Base-by-base conservation (phyloP, 2,113 vertebrate genomes). In the Shinisaurus crocodilurus region DNA sequence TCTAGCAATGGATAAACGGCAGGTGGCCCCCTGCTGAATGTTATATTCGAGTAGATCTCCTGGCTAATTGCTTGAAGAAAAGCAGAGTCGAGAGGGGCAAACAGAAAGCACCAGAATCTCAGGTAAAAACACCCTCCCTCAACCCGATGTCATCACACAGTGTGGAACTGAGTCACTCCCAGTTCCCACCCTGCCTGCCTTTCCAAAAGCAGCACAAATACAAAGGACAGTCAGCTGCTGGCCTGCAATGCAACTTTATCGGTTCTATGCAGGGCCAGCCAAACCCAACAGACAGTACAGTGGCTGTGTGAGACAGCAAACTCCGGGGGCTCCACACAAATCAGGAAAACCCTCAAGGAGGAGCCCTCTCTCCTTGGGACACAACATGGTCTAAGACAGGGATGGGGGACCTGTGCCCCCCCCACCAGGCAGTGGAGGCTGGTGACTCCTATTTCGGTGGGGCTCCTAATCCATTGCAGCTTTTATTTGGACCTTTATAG, bases 31-130 rank as follows among this genome's bases (percentile, higher is more conserved):
- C 29, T 74, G 70, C n/a, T 82, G 88, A 76, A 89, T 90, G 32
- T 82, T 91, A 76, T 88, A 81, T 79, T 86, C 84, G 48, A 93
- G 60, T 82, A 45, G 77, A 45, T 86, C 87, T 92, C 80, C 34
- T 2, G 75, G 82, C 76, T 82, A 93, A 94, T 89, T 92, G 77
- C 85, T 92, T 7, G 63, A 85, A 34, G 72, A 45, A 93, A 92
- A n/a, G 77, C 40, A 69, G 18, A 85, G 37, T 91, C 13, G 34
- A 88, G 18, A 37, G 85, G 88, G 69, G 20, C 37, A 89, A 91
- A 88, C 40, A 90, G 67, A 84, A 54, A 90, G 87, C 50, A 70
- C 74, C 10, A 15, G 29, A 6, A 32, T n/a, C 81, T 29, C 82
- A 63, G 40, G 32, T 74, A 45, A 89, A 83, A 63, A 20, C 18